Evolutionary conservation across 2,113 vertebrate species (phyloP).

Genomic region (Marcusenius ussheri): DNA sequence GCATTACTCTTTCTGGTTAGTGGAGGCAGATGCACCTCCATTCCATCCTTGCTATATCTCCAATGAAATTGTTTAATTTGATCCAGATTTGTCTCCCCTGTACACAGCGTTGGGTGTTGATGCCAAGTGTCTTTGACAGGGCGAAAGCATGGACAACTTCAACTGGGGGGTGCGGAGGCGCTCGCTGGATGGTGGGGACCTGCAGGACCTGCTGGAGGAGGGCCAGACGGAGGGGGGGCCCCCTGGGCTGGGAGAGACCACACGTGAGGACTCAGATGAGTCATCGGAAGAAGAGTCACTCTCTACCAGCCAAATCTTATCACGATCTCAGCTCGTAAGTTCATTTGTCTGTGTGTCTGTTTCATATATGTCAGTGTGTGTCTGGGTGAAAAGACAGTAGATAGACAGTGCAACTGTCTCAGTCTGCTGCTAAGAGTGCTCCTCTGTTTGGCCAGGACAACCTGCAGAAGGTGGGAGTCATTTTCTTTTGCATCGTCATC

Average conservation of each 20-base stretch:
- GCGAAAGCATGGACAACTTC: conserved; percentile 95
- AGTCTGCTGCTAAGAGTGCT: background rate
- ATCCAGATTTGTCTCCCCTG: background rate
- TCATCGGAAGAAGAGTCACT: conserved; percentile 94
- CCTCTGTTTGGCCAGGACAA: background rate
- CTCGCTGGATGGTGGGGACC: conserved; percentile 91
- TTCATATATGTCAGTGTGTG: background rate
- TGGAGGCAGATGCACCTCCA: background rate
- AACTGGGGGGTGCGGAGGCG: conserved; percentile 97
- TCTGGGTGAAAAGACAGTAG: background rate
- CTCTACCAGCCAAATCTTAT: conserved; percentile 86
- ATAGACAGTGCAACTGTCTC: background rate
- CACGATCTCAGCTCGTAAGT: conserved; percentile 81
- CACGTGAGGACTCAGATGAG: conserved; percentile 86
- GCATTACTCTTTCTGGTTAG: background rate
- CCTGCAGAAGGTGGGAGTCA: background rate
- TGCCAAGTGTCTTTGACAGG: conserved; percentile 61
- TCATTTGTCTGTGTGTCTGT: background rate
- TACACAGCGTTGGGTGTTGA: background rate
- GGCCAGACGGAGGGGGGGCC: conserved; percentile 85
- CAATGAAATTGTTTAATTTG: background rate
- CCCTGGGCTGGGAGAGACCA: conserved; percentile 81
- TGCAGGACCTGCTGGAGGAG: conserved; percentile 89
- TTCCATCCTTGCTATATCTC: background rate
- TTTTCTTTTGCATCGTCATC: too few relatives aligned